Conservation (phyloP, 2,888 invertebrate species). For the Andricus quercusramuli region DNA sequence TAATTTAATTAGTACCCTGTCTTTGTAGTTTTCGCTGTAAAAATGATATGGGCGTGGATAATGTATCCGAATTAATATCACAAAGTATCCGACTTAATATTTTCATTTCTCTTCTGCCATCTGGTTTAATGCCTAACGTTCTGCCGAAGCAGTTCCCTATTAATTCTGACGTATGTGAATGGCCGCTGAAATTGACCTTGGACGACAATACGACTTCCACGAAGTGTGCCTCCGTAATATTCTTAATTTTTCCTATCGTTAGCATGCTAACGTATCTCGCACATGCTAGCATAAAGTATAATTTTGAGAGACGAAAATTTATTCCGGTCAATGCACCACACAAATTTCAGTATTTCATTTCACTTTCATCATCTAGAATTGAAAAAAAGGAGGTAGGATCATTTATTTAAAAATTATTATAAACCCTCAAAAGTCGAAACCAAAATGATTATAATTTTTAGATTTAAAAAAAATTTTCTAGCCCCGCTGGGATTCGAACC, state of each 20-base stretch:
- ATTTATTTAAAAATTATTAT: neutral
- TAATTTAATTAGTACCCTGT: neutral
- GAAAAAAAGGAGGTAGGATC: neutral
- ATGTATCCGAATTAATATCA: neutral
- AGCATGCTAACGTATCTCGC: conserved; percentile 20
- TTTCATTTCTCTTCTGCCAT: conserved; percentile 9
- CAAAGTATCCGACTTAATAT: neutral
- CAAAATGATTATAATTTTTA: too few relatives aligned
- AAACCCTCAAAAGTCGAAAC: too few relatives aligned
- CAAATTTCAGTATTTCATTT: neutral
- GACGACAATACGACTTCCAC: conserved; percentile 40
- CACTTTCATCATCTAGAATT: neutral
- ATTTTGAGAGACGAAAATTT: neutral
- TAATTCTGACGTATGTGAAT: conserved; percentile 38
- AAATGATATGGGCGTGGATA: neutral
- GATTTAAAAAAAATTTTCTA: too few relatives aligned
- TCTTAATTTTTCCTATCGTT: conserved; percentile 34
- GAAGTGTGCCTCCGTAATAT: conserved; percentile 39
- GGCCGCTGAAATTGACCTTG: conserved; percentile 39
- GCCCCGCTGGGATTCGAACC: too few relatives aligned
- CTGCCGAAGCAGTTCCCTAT: conserved; percentile 35
- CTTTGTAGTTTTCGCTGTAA: neutral
- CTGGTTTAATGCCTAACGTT: conserved; percentile 28
- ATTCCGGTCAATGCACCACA: neutral
- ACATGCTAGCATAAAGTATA: neutral